Percentiles rank a stretch among this genome's conserved stretches.
phyloP scores from a whole-genome alignment of 2,113 vertebrate genomes.

The Chinchilla lanigera region DNA sequence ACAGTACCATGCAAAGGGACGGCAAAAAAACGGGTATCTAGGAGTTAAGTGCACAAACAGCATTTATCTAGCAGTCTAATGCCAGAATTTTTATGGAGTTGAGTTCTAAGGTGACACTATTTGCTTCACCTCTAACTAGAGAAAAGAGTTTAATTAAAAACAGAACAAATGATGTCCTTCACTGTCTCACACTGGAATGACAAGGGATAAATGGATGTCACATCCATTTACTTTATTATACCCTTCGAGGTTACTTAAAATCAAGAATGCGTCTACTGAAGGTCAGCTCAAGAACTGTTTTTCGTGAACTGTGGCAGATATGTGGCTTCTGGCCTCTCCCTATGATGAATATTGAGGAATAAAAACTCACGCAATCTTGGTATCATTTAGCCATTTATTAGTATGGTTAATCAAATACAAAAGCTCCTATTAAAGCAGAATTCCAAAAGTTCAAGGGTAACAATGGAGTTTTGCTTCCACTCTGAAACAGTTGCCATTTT shows the following conservation, averaged over 20 bases:
- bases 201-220: not conserved
- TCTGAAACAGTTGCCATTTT: constrained; percentile 29
- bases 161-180: not conserved
- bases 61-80: not conserved
- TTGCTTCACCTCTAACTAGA: not conserved
- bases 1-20: not conserved
- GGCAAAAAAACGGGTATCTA: not conserved
- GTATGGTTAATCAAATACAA: constrained; percentile 44
- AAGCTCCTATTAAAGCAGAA: not conserved
- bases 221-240: not conserved
- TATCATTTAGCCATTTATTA: constrained; percentile 52
- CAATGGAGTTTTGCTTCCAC: constrained; percentile 24
- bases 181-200: not conserved
- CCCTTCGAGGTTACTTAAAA: constrained; percentile 5
- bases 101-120: not conserved
- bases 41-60: not conserved
- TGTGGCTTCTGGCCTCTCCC: not conserved
- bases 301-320: not conserved
- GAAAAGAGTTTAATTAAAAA: constrained; percentile 16
- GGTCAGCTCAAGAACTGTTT: not conserved
- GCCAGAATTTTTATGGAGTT: not conserved
- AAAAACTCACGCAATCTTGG: constrained; percentile 13
- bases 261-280: not conserved
- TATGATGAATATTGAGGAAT: not conserved
- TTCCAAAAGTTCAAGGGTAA: constrained; percentile 33